Conservation (phyloP, 2,797 vertebrate species). For the Oreochromis grahami region DNA sequence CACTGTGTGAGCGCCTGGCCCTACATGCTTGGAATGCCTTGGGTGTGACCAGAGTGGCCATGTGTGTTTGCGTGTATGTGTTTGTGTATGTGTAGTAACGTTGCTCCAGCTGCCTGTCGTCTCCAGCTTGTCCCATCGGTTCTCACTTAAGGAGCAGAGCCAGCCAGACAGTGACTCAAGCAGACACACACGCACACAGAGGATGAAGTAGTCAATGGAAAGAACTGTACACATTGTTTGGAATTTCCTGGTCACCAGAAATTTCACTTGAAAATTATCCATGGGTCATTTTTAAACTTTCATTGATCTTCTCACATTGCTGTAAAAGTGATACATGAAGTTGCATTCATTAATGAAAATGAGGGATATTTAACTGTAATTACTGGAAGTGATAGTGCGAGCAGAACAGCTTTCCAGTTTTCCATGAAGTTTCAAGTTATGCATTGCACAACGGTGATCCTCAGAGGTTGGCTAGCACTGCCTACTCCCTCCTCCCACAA, state of each 20-base stretch:
- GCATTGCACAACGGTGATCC: conserved; percentile 32
- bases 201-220: conserved; percentile 50
- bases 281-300: not conserved
- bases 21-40: conserved; percentile 70
- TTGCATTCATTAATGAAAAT: not conserved
- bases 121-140: conserved; percentile 35
- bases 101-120: conserved; percentile 58
- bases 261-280: not conserved
- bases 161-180: conserved; percentile 30
- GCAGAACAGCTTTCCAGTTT: conserved; percentile 5
- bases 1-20: conserved; percentile 49
- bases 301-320: not conserved
- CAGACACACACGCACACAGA: conserved; percentile 8
- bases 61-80: conserved; percentile 4
- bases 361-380: not conserved
- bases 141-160: conserved; percentile 23
- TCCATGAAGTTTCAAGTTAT: conserved; percentile 31
- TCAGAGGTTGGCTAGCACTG: conserved; percentile 5
- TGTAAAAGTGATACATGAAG: not conserved
- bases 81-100: conserved; percentile 17
- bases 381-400: not conserved
- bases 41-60: conserved; percentile 66
- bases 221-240: conserved; percentile 34
- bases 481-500: conserved; percentile 37
- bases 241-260: conserved; percentile 42